Evolutionary conservation across 1,140 invertebrate genomes (phyloP), one percentile per base, ranked within the genome.

Genomic region (Drosophila insularis): DNA sequence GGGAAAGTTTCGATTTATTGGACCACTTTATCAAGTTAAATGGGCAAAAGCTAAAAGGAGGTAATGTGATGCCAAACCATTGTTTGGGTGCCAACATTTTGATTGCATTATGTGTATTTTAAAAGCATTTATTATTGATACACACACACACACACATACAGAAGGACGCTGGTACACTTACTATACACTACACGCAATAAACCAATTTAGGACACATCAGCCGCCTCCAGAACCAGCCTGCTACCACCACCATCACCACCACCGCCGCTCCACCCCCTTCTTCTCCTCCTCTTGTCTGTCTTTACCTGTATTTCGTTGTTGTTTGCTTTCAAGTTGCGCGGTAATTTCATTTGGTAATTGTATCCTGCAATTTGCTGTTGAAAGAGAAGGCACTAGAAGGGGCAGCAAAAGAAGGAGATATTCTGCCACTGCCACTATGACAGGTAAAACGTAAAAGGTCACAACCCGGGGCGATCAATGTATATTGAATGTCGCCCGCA

Each of bases 281-380:
- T 4, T 27, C 8, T 11, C 13, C 6, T 7, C 14, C 43, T 35
- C 14, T 11, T 58, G 31, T 17, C 31, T 46, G 14, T 35, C 53
- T 35, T 27, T 10, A 19, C 27, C 27, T 43, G 27, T 13, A 4
- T 27, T 27, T 37, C 21, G 67, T 23, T 71, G 74, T 74, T 81
- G 71, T 72, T 72, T 76, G 81, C 79, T 78, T 68, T 82, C 66
- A 70, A 68, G 65, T 74, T 68, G 71, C 56, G 35, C 68, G 43
- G 66, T 87, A 87, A 86, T 77, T 75, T 65, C 63, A 68, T 76
- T 82, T 73, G 54, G 64, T 77, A 87, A 77, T 78, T 85, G 68
- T 71, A 75, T 78, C 54, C 74, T 53, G 68, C 76, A 72, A 78
- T 60, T 72, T 68, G 53, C 68, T 78, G 54, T 61, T 46, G 39